Base-by-base conservation (phyloP, 2,797 vertebrate species). In the Alcedo atthis region DNA sequence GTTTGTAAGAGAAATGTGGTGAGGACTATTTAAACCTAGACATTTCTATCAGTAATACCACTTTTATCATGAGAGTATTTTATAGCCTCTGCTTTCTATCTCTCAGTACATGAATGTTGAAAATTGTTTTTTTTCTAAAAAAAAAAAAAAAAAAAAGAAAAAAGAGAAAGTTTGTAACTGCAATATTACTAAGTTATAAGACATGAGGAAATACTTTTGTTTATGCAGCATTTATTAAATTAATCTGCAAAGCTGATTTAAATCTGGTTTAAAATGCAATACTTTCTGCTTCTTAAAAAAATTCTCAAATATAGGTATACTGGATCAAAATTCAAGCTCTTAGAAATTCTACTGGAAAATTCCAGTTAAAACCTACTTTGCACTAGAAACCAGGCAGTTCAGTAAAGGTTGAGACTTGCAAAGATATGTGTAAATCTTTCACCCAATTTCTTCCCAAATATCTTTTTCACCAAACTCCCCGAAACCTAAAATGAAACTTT, bases 1-100 rank as follows among this genome's bases (percentile, higher is more conserved):
- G 64, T 92, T 96, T 94, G 46, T 83, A 84, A 90, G 81, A 93
- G 16, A 58, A 83, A 61, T 74, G 73, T 58, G 37, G 81, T 82
- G 82, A 82, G 37, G 17, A 53, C 54, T 68, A 81, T 42, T 78
- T 76, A 87, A 84, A 89, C 61, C 62, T 28, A 67, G 49, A 71
- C 57, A 51, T 67, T 88, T 92, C 77, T 88, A 68, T 81, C 76
- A 78, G 82, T 85, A 74, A 46, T 30, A 69, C 18, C 55, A 20
- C 45, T 90, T 93, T 86, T 79, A 83, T 87, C 57, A 45, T 68
- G 48, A 40, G 35, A 53, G 48, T 84, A 30, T 71, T 85, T 86
- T 33, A 25, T 59, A 68, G 86, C 10, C 22, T 66, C 59, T 91
- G 32, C 45, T 90, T 96, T 95, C 85, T 54, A 35, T 40, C 13